These are phyloP conservation scores for Mizuhopecten yessoensis DNA, from an alignment of 1,140 invertebrate genomes.

Conservation along the genomic window DNA sequence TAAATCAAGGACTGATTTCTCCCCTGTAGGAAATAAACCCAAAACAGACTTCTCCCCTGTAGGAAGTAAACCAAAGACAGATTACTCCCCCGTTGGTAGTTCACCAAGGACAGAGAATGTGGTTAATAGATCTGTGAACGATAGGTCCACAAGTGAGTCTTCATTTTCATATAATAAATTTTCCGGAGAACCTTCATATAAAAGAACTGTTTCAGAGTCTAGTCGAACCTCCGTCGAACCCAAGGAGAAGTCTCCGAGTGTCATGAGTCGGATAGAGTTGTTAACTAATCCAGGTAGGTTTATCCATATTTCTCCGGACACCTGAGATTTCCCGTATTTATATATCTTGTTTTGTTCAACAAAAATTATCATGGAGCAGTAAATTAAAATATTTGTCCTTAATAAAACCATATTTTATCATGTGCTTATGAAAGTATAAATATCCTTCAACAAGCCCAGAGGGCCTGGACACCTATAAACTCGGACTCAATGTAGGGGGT, in stretches of 20 bases:
- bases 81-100: neutral
- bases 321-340: no score
- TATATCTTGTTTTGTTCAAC: no score
- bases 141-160: neutral
- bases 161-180: conserved; percentile 30
- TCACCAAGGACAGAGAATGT: conserved; percentile 11
- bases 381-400: no score
- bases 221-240: neutral
- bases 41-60: neutral
- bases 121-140: neutral
- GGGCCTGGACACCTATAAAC: no score
- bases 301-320: no score
- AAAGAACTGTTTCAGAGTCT: neutral
- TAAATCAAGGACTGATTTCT: neutral
- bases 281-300: neutral
- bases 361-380: no score
- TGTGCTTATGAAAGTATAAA: no score
- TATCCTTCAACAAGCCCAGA: no score
- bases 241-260: conserved; percentile 11
- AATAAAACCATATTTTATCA: no score
- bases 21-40: neutral
- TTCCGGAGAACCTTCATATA: conserved; percentile 8
- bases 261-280: neutral
- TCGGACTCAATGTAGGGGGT: no score
- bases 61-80: neutral